phyloP scores from a whole-genome alignment of 2,113 vertebrate species.

The Uropsilus gracilis region DNA sequence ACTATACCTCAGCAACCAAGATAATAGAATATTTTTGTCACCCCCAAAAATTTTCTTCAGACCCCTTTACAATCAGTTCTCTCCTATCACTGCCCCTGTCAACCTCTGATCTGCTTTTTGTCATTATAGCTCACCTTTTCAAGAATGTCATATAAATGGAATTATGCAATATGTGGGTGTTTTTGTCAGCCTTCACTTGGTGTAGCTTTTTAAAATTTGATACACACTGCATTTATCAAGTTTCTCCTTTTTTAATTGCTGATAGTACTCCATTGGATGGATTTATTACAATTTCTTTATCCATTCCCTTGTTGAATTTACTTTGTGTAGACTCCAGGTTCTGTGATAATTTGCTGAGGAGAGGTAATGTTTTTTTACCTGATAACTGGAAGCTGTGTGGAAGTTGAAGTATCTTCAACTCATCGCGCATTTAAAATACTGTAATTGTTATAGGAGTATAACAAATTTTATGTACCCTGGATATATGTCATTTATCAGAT shows the following conservation, averaged over 20 bases:
- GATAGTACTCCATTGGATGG: neutral
- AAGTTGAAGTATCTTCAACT: neutral
- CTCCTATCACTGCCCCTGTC: neutral
- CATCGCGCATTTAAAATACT: neutral
- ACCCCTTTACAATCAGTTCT: neutral
- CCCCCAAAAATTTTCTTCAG: neutral
- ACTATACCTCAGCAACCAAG: neutral
- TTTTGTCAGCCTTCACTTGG: neutral
- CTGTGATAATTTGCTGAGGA: too few relatives aligned
- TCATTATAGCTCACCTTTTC: neutral
- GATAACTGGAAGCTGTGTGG: neutral
- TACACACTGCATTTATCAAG: neutral
- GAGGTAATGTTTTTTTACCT: too few relatives aligned
- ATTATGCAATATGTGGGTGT: neutral
- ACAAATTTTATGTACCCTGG: neutral
- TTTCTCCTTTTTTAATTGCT: conserved; percentile 13
- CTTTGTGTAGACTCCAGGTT: too few relatives aligned
- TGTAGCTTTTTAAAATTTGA: neutral
- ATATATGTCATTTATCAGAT: neutral
- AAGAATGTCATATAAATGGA: neutral
- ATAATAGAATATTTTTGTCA: neutral
- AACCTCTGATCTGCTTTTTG: neutral
- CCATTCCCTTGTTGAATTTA: too few relatives aligned
- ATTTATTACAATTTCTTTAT: conserved; percentile 1
- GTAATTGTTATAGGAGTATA: conserved; percentile 20